Percentiles rank a stretch among this genome's conserved stretches.
These are phyloP conservation scores for Trichopria drosophilae DNA, from an alignment of 2,888 invertebrate genomes.

Conservation along the genomic window DNA sequence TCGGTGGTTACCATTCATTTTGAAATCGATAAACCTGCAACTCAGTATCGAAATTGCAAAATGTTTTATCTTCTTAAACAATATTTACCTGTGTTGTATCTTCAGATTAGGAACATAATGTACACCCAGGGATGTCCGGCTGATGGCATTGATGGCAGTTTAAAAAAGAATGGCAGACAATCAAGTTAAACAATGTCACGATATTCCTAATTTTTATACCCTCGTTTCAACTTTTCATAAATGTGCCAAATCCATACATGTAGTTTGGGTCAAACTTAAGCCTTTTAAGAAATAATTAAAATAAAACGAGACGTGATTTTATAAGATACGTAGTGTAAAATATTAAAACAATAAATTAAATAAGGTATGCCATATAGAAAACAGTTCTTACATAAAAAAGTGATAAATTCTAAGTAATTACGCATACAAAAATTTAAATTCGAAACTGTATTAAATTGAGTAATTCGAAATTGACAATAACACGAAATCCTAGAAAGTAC, in stretches of 20 bases:
- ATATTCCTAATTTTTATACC: conserved; percentile 24
- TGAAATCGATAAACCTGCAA: conserved; percentile 27
- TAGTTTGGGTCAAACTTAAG: conserved; percentile 12
- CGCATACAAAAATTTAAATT: no score
- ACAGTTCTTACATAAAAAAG: no score
- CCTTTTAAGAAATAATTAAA: no score
- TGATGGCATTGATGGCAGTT: conserved; percentile 25
- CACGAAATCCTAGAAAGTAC: no score
- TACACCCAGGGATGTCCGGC: conserved; percentile 27
- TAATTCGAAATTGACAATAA: no score
- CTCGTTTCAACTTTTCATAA: conserved; percentile 18
- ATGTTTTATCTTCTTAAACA: conserved; percentile 28
- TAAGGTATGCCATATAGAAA: no score
- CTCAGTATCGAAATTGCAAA: no score
- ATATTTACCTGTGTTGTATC: conserved; percentile 22
- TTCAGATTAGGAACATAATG: conserved; percentile 18
- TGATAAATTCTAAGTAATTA: no score
- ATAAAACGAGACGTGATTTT: no score
- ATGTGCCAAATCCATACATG: conserved; percentile 20
- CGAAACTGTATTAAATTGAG: no score
- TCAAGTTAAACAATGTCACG: conserved; percentile 26
- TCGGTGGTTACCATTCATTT: conserved; percentile 23
- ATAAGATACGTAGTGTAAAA: no score
- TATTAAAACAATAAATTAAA: no score
- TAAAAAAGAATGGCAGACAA: conserved; percentile 27